Conservation (phyloP, 30 jellyfish, hydroid and myxozoan species). For the Aurelia sp. region DNA sequence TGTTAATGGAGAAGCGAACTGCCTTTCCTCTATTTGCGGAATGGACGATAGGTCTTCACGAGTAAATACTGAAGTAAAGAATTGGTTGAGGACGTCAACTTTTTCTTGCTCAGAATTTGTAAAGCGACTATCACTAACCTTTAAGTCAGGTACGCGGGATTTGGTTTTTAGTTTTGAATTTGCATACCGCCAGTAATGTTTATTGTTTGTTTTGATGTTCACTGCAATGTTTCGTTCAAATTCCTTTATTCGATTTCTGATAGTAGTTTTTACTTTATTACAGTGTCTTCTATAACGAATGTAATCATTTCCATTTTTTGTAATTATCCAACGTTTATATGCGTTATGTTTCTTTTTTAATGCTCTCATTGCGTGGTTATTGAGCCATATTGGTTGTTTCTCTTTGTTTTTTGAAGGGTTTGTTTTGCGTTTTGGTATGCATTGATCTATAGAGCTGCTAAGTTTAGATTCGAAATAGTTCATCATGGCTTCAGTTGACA, state of each 20-base stretch:
- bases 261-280: background rate
- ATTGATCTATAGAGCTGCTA: background rate
- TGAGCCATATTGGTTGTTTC: background rate
- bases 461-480: background rate
- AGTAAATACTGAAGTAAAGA: constrained; percentile 2
- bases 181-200: constrained; percentile 4
- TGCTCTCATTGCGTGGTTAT: background rate
- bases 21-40: background rate
- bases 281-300: background rate
- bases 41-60: constrained; percentile 1
- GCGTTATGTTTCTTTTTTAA: constrained; percentile 8
- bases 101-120: constrained; percentile 17
- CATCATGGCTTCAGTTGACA: background rate
- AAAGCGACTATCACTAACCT: background rate
- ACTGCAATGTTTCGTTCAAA: background rate
- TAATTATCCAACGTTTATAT: background rate
- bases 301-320: constrained; percentile 10
- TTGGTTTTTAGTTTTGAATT: constrained; percentile 5
- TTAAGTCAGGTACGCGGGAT: constrained; percentile 1
- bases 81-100: constrained; percentile 12
- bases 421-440: background rate
- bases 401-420: background rate
- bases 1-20: background rate
- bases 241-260: background rate
- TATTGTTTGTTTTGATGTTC: background rate